phyloP scores from a whole-genome alignment of 2,888 invertebrate genomes.

The Ashinkailepas kermadecensis region DNA sequence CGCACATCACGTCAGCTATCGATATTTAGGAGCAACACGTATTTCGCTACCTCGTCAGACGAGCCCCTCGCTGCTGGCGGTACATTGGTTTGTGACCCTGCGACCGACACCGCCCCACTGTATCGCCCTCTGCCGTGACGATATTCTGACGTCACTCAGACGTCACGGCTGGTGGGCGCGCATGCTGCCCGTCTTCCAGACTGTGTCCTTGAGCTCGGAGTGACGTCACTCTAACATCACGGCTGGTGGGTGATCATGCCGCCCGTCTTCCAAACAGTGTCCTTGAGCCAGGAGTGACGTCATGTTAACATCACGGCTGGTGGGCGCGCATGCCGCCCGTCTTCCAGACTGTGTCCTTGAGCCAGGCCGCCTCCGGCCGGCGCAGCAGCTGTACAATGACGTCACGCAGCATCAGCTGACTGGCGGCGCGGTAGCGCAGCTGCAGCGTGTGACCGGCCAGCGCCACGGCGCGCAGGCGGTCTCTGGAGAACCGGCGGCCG shows the following conservation, averaged over 20 bases:
- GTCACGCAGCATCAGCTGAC: neutral
- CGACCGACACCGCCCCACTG: too few relatives aligned
- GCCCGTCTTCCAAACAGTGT: slow-evolving; percentile 10
- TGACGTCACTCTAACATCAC: too few relatives aligned
- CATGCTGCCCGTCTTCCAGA: slow-evolving; percentile 7
- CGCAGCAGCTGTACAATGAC: neutral
- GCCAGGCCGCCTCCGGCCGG: slow-evolving; percentile 4
- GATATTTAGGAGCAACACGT: too few relatives aligned
- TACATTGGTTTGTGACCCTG: too few relatives aligned
- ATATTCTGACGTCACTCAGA: too few relatives aligned
- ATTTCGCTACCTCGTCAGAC: too few relatives aligned
- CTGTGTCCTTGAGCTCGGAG: neutral
- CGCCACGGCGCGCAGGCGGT: neutral
- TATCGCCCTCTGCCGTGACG: too few relatives aligned
- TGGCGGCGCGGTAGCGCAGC: slow-evolving; percentile 15
- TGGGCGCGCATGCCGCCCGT: neutral
- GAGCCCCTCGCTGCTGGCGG: too few relatives aligned
- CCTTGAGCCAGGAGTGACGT: slow-evolving; percentile 6
- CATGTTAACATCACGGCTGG: too few relatives aligned
- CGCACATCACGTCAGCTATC: too few relatives aligned
- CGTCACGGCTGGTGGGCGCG: too few relatives aligned
- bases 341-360: neutral
- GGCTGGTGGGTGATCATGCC: neutral
- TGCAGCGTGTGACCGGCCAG: neutral
- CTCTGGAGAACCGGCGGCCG: neutral